Base-by-base conservation (phyloP, 1,140 invertebrate species). In the Heliconius nattereri region DNA sequence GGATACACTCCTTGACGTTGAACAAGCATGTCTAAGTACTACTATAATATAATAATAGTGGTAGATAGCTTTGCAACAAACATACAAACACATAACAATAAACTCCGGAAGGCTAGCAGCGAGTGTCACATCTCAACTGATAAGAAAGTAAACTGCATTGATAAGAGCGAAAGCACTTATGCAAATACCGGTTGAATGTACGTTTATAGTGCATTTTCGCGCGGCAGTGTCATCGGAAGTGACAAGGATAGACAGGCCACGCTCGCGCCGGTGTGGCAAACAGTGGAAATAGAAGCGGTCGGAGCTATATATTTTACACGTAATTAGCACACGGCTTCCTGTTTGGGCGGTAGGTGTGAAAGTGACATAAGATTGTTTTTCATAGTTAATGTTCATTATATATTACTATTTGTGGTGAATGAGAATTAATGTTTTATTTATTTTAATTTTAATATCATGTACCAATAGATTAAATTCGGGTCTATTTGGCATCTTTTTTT, bases 201-300 rank as follows among this genome's bases (percentile, higher is more conserved):
- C 70, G 49, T 76, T 80, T 76, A 76, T 73, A 71, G 75, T 76
- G 79, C 35, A 80, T 76, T 76, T 13, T 76, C 49, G 49, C 70
- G 79, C 71, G 35, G 49, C 32, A 19, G 78, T 80, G 75, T 76
- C 72, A 74, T 78, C 79, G 79, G 79, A 81, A 77, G 79, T 78
- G 29, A 74, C 72, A 45, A 45, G 71, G 76, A 75, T 37, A n/a
- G 79, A 76, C 77, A 81, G 74, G 77, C 75, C 79, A 75, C 77
- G 79, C 66, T 78, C 40, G 75, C 66, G 52, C 35, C 32, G 54
- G 79, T 73, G 75, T 35, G 19, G 23, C 49, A 37, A 49, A 29
- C 54, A 40, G 75, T 76, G 57, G 60, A 76, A 76, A 76, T 70
- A 66, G 75, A 49, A 76, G 26, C 23, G 57, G 23, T 66, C 5